Evolutionary conservation across 1,140 invertebrate genomes (phyloP), one percentile per base, ranked within the genome.

Genomic region (Asobara japonica): DNA sequence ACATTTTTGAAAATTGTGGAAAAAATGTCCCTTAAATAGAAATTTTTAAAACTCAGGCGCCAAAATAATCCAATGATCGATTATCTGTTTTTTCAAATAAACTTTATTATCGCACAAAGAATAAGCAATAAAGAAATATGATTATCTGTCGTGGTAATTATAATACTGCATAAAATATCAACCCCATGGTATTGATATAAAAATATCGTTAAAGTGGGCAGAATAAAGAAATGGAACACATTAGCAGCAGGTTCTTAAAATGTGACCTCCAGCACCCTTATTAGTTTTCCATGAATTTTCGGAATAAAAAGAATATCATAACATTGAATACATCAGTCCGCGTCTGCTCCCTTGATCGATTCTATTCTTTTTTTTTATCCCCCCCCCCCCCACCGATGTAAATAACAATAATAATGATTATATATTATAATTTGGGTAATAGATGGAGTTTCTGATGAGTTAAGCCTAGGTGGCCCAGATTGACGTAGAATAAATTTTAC

Each of bases 81-180:
- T 6, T 6, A 11, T 36, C 5, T 36, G 11, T 6, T 36, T 25
- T 25, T 6, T 56, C 20, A 6, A 56, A 56, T 56, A 56, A 56
- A 56, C 51, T 56, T 56, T 56, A 56, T 56, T 56, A 25, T 18
- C 22, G 22, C 51, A 56, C 51, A 56, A 27, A 56, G 25, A 27
- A 22, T 25, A 25, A 56, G 25, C 18, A 56, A 56, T 27, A 20
- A 56, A 56, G 4, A 56, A 56, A 56, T 56, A 56, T 18, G 18
- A 56, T 27, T 1, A 25, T 56, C 22, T 27, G 20, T 25, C 20
- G 51, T 56, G 51, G 22, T 56, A 25, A 25, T 13, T 7, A 5
- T 56, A 56, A 27, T 45, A 45, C 41, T 16, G 8, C 10, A 45
- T n/a, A 5, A 18, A 45, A 45, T 45, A 45, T 45, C 10, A 45